These are phyloP conservation scores for Drosophila melanogaster DNA, from an alignment of 1,140 invertebrate species.

Conservation along the genomic window DNA sequence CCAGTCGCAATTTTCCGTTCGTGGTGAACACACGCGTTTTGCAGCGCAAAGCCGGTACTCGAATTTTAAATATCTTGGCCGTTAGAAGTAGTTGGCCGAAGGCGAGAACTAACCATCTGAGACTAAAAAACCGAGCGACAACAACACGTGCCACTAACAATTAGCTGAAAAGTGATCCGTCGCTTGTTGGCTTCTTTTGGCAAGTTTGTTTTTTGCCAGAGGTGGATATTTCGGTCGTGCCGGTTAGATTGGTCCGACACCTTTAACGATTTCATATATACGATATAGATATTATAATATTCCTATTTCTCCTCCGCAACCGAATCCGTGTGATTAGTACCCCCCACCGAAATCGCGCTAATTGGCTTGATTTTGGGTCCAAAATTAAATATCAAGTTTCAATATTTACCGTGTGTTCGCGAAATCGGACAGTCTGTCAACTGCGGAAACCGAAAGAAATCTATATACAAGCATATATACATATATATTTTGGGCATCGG, in stretches of 20 bases:
- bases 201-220: constrained; percentile 21
- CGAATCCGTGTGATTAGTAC: constrained; percentile 12
- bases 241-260: constrained; percentile 36
- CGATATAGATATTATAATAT: not conserved
- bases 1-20: constrained; percentile 76
- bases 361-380: constrained; percentile 65
- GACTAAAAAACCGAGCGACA: constrained; percentile 21
- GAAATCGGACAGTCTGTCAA: constrained; percentile 24
- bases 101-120: constrained; percentile 19
- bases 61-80: constrained; percentile 15
- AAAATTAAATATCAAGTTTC: constrained; percentile 70
- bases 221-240: constrained; percentile 43
- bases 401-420: constrained; percentile 54
- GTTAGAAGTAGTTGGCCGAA: constrained; percentile 38
- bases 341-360: constrained; percentile 49
- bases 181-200: constrained; percentile 2
- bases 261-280: constrained; percentile 11
- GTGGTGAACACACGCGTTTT: constrained; percentile 64
- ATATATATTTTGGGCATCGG: constrained; percentile 38
- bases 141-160: constrained; percentile 23
- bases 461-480: constrained; percentile 27
- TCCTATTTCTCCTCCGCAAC: constrained; percentile 1
- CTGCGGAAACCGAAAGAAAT: constrained; percentile 30
- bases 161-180: no score
- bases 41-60: constrained; percentile 22